Evolutionary conservation across 1,140 invertebrate genomes (phyloP).

Genomic region (Drosophila serrata): DNA sequence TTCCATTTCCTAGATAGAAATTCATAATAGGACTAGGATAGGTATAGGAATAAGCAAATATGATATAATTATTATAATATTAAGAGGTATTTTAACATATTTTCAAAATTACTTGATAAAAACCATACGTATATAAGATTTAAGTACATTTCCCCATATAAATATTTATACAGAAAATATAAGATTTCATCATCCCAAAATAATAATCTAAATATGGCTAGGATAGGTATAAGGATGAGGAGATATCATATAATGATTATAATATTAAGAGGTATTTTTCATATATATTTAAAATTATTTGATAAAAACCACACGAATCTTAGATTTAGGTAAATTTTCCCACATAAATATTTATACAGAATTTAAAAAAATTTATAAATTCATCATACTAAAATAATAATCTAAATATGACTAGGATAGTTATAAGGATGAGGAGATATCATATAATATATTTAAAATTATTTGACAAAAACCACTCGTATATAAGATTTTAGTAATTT

Average conservation of each 20-base stretch:
- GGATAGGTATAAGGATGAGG: background rate
- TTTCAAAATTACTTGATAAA: background rate
- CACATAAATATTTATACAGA: background rate
- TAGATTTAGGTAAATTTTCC: background rate
- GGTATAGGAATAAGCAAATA: background rate
- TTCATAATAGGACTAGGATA: background rate
- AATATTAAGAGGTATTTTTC: background rate
- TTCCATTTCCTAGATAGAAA: accelerated
- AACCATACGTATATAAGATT: accelerated
- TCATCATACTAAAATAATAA: accelerated
- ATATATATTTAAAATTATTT: no score
- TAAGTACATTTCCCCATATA: background rate
- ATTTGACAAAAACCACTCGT: no score
- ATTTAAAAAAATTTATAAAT: background rate
- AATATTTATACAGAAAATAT: background rate
- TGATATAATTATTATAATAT: background rate
- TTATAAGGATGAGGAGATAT: background rate
- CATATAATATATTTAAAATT: no score
- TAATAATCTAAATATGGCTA: no score
- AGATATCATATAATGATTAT: background rate
- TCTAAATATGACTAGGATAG: no score
- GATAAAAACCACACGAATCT: background rate
- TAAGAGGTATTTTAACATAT: background rate
- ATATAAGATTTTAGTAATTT: background rate
- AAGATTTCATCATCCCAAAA: background rate